A percentile compares a stretch with the other conserved stretches of the same genome.
These are phyloP conservation scores for Tinea semifulvella DNA, from an alignment of 2,888 invertebrate genomes.

Conservation along the genomic window DNA sequence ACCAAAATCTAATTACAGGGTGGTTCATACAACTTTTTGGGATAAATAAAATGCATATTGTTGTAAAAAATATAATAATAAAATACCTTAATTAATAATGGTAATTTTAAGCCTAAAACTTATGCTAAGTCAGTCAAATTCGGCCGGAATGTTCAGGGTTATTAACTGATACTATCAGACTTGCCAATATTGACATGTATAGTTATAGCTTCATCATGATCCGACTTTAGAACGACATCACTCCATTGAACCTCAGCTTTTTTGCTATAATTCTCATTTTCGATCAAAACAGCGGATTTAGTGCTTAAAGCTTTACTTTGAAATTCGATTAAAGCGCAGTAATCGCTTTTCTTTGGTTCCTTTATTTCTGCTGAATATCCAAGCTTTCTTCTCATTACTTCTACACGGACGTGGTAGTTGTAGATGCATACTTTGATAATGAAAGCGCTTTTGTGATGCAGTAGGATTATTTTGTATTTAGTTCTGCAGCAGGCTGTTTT, in stretches of 20 bases:
- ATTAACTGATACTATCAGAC: constrained; percentile 22
- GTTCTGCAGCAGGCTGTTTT: constrained; percentile 58
- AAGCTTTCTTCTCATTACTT: constrained; percentile 54
- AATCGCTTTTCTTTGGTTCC: constrained; percentile 51
- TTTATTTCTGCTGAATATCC: constrained; percentile 53
- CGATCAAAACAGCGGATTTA: constrained; percentile 53
- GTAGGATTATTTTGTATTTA: constrained; percentile 55
- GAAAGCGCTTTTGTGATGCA: constrained; percentile 57
- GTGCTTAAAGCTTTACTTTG: constrained; percentile 54
- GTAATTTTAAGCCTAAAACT: constrained; percentile 29
- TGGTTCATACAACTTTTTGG: too few species aligned
- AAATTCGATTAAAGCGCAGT: constrained; percentile 54
- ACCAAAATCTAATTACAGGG: too few species aligned
- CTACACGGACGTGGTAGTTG: constrained; percentile 56
- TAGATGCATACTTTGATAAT: constrained; percentile 60
- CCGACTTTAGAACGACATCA: constrained; percentile 51
- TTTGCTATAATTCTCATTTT: constrained; percentile 55
- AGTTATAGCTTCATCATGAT: constrained; percentile 56
- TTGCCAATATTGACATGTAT: constrained; percentile 58
- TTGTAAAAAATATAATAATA: constrained; percentile 1
- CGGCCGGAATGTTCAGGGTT: constrained; percentile 24
- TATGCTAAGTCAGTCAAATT: constrained; percentile 50
- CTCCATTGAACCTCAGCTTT: constrained; percentile 60
- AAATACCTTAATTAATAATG: constrained; percentile 19
- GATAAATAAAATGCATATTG: not conserved